Evolutionary conservation across 2,888 invertebrate species (phyloP).

Genomic region (Heliconius hortense): DNA sequence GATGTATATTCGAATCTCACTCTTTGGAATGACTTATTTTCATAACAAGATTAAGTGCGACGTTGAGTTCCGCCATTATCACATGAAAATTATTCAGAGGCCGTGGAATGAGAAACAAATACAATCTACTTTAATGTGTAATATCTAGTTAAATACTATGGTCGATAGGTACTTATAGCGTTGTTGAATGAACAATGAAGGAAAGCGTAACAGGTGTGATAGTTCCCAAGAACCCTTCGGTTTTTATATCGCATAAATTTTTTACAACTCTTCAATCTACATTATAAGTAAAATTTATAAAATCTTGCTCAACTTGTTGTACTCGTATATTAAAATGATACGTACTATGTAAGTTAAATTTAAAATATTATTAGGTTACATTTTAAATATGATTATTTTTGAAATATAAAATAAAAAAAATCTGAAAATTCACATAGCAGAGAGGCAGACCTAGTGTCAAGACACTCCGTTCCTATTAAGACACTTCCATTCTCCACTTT

Average conservation of each 20-base stretch:
- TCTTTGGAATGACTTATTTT: neutral
- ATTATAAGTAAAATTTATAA: neutral
- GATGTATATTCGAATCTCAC: neutral
- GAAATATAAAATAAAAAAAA: too few relatives aligned
- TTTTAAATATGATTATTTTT: too few relatives aligned
- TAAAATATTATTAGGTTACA: too few relatives aligned
- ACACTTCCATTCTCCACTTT: too few relatives aligned
- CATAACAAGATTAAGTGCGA: neutral
- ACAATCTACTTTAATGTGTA: neutral
- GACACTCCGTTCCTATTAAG: neutral
- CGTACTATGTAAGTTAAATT: too few relatives aligned
- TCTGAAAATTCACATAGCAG: neutral
- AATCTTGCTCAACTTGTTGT: neutral
- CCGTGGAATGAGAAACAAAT: neutral
- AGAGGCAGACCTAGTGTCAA: neutral
- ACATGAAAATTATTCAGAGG: too few relatives aligned
- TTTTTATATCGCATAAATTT: constrained; percentile 13
- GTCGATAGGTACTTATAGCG: neutral
- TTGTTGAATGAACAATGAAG: constrained; percentile 20
- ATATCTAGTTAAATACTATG: constrained; percentile 1
- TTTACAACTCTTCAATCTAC: neutral
- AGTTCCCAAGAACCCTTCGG: constrained; percentile 20
- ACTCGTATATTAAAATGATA: neutral
- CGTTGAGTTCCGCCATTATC: neutral
- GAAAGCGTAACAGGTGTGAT: constrained; percentile 23